phyloP scores from a whole-genome alignment of 2,888 invertebrate genomes.

The Erebia palarica region DNA sequence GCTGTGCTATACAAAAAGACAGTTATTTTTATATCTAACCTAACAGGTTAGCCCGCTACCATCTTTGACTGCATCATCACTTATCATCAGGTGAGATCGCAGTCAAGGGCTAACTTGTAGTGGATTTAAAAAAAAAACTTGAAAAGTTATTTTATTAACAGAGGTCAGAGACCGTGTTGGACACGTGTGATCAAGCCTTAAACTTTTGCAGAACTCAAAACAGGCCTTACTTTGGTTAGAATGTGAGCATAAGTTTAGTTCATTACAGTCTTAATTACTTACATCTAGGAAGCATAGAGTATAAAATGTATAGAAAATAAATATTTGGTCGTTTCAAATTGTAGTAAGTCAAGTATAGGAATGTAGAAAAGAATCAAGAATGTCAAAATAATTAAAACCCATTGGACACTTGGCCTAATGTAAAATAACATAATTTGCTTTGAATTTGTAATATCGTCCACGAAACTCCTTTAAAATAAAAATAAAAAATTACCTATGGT shows the following conservation, averaged over 20 bases:
- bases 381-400: not conserved
- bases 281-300: conserved; percentile 36
- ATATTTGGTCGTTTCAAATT: conserved; percentile 36
- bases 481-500: not conserved
- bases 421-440: not conserved
- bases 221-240: conserved; percentile 19
- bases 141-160: not conserved
- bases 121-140: too few species aligned
- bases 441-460: not conserved
- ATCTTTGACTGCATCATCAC: too few species aligned
- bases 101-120: too few species aligned
- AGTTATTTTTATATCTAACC: too few species aligned
- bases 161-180: not conserved
- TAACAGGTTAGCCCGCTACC: too few species aligned
- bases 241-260: conserved; percentile 33
- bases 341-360: conserved; percentile 29
- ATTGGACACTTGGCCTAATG: not conserved
- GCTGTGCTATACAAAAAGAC: too few species aligned
- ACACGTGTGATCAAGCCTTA: not conserved
- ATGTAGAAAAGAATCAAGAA: conserved; percentile 30
- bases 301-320: conserved; percentile 29
- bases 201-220: conserved; percentile 1
- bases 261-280: conserved; percentile 42
- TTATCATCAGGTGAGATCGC: too few species aligned
- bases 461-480: not conserved